Evolutionary conservation across 2,888 invertebrate species (phyloP).

Genomic region (Pantelozetes paolii): DNA sequence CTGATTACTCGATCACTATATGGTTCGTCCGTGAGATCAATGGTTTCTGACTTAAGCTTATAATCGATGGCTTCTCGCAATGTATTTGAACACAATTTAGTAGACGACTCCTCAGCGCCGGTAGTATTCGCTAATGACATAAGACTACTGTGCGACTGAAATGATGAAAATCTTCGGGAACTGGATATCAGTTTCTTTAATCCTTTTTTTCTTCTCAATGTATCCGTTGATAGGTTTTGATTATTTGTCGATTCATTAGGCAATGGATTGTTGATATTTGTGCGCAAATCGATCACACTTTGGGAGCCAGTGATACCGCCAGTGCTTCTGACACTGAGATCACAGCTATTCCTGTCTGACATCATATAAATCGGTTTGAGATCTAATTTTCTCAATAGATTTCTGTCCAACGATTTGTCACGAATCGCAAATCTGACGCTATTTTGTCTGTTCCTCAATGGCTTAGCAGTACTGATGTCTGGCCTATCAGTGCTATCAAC

Average conservation of each 20-base stretch:
- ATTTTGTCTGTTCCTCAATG: not conserved
- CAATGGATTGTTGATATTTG: not conserved
- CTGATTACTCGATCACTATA: constrained; percentile 51
- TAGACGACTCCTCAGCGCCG: not conserved
- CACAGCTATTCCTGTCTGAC: not conserved
- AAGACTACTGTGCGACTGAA: constrained; percentile 1
- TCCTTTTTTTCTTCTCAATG: not conserved
- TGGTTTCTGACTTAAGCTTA: constrained; percentile 52
- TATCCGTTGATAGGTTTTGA: not conserved
- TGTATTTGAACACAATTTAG: constrained; percentile 43
- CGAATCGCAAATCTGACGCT: not conserved
- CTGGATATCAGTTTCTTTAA: constrained; percentile 1
- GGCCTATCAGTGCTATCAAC: not conserved
- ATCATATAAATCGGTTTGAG: constrained; percentile 11
- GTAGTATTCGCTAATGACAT: constrained; percentile 10
- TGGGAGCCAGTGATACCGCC: not conserved
- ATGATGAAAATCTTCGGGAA: not conserved
- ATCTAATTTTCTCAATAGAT: constrained; percentile 29
- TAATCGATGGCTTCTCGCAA: constrained; percentile 48
- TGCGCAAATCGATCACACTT: constrained; percentile 13
- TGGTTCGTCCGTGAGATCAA: constrained; percentile 52
- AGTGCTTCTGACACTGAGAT: not conserved
- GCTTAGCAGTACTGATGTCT: not conserved
- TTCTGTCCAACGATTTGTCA: constrained; percentile 30
- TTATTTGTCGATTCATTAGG: not conserved